Evolutionary conservation across 2,797 vertebrate genomes (phyloP).

Genomic region (Eremophila alpestris): DNA sequence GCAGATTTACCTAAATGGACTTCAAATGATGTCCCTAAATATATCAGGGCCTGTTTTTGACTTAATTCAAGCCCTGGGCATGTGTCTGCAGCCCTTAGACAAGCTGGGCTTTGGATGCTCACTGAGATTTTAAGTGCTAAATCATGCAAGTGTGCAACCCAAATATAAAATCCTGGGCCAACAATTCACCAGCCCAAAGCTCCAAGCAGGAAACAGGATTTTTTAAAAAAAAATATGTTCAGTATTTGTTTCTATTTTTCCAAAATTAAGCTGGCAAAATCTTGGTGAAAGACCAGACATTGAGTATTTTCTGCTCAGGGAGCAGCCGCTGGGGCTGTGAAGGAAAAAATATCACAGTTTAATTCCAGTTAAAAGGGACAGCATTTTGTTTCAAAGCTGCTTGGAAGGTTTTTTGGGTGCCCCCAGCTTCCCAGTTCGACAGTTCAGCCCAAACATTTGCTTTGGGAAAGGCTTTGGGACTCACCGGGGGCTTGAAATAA

Average conservation of each 20-base stretch:
- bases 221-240: too few species aligned
- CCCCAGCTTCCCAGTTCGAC: not conserved
- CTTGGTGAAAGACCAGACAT: not conserved
- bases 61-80: not conserved
- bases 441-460: not conserved
- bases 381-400: not conserved
- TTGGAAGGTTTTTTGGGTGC: not conserved
- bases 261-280: not conserved
- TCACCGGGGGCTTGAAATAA: not conserved
- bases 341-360: not conserved
- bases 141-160: not conserved
- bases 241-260: not conserved
- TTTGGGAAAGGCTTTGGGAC: not conserved
- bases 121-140: not conserved
- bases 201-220: not conserved
- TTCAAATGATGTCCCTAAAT: not conserved
- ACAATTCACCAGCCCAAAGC: not conserved
- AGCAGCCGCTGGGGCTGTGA: not conserved
- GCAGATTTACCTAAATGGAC: conserved; percentile 26
- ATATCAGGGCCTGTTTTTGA: not conserved
- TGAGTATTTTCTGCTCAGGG: not conserved
- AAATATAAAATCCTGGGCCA: not conserved
- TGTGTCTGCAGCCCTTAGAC: not conserved
- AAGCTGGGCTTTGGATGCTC: not conserved
- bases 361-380: not conserved